Conservation (phyloP, 2,113 vertebrate genomes). For the Python bivittatus region DNA sequence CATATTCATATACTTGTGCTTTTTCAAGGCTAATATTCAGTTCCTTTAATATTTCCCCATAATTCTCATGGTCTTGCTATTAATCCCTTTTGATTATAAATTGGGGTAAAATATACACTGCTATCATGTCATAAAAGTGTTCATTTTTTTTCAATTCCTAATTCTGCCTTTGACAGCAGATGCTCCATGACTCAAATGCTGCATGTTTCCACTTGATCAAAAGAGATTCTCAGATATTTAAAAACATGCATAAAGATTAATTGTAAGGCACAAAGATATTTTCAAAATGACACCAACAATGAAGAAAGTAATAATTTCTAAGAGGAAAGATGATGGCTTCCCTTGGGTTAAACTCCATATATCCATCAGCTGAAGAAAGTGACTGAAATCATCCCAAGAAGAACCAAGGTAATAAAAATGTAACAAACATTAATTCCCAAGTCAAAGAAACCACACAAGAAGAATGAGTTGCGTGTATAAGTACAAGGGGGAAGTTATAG, state of each 20-base stretch:
- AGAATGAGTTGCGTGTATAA: not conserved
- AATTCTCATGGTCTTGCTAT: not conserved
- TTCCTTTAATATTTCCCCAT: not conserved
- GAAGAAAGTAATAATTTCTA: not conserved
- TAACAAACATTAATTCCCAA: not conserved
- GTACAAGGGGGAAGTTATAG: not conserved
- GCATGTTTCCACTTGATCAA: not conserved
- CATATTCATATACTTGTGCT: not conserved
- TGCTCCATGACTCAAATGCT: constrained; percentile 1
- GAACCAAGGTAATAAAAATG: not conserved
- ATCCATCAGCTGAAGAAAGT: not conserved
- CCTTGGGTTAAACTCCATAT: not conserved
- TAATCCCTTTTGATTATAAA: not conserved
- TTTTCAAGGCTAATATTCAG: not conserved
- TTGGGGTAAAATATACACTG: too few species aligned
- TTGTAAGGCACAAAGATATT: not conserved
- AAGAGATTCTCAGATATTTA: constrained; percentile 14
- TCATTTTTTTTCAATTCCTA: not conserved
- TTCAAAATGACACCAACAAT: constrained; percentile 4
- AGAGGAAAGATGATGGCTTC: not conserved
- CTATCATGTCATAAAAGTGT: not conserved
- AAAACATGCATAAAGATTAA: constrained; percentile 16
- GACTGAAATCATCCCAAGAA: constrained; percentile 4
- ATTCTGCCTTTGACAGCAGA: constrained; percentile 1
- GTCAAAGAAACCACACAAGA: constrained; percentile 10